phyloP scores from a whole-genome alignment of 2,888 invertebrate genomes.

The Andricus quercusramuli region DNA sequence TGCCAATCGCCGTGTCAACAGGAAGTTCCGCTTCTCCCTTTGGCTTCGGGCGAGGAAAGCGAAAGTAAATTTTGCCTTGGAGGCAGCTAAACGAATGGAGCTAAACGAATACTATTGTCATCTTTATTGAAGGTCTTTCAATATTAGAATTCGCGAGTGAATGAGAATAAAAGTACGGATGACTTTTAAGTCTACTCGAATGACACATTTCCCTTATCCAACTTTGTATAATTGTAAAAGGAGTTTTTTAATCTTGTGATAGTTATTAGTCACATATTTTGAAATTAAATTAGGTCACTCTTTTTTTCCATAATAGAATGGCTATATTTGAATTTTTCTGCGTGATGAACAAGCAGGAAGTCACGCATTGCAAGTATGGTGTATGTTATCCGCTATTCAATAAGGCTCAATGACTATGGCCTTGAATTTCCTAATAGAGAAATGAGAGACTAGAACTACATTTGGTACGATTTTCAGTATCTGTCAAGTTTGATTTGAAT shows the following conservation, averaged over 20 bases:
- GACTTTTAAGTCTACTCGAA: neutral
- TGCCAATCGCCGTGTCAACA: conserved; percentile 52
- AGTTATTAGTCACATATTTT: neutral
- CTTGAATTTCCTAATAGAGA: conserved; percentile 8
- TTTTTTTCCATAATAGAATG: neutral
- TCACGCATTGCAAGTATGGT: conserved; percentile 6
- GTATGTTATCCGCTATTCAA: neutral
- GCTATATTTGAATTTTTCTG: neutral
- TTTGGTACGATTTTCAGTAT: neutral
- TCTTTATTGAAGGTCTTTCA: neutral
- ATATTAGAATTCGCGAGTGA: neutral
- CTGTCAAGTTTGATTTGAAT: neutral
- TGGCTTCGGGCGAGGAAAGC: neutral
- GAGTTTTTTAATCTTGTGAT: neutral
- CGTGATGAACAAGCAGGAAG: neutral
- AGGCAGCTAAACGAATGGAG: neutral
- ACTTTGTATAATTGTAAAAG: neutral
- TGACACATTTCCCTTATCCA: neutral
- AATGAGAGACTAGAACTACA: neutral
- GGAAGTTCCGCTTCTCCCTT: conserved; percentile 43
- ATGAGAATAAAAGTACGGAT: neutral
- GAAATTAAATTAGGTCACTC: neutral
- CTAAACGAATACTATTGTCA: neutral
- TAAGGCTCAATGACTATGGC: neutral
- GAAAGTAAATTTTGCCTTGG: conserved; percentile 2